Evolutionary conservation across 2,888 invertebrate genomes (phyloP).

Genomic region (Zelleria hepariella): DNA sequence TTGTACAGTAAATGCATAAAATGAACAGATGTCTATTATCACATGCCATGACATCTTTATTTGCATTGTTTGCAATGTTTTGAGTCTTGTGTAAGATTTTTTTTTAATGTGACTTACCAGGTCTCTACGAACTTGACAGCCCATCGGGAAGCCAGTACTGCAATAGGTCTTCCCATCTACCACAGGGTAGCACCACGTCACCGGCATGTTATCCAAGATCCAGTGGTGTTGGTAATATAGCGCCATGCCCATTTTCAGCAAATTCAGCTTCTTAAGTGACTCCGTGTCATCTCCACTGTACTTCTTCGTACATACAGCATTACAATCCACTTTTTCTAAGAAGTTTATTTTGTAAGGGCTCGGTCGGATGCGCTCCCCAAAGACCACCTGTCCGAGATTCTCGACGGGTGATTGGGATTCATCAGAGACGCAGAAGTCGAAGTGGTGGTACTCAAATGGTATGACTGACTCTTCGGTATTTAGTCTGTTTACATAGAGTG

Average conservation of each 20-base stretch:
- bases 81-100: too few species aligned
- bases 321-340: constrained; percentile 77
- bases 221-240: constrained; percentile 99
- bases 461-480: constrained; percentile 99
- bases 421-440: constrained; percentile 91
- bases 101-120: too few species aligned
- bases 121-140: constrained; percentile 83
- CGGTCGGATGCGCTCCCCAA: constrained; percentile 97
- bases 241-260: constrained; percentile 91
- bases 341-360: constrained; percentile 94
- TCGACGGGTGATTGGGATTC: constrained; percentile 92
- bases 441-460: constrained; percentile 98
- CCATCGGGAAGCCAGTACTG: constrained; percentile 98
- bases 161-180: constrained; percentile 85
- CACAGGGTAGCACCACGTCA: constrained; percentile 95
- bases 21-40: too few species aligned
- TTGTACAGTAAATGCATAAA: too few species aligned
- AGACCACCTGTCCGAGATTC: constrained; percentile 98
- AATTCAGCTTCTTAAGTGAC: constrained; percentile 79
- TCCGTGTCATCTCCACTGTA: constrained; percentile 79
- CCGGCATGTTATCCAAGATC: constrained; percentile 99
- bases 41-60: too few species aligned
- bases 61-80: too few species aligned
- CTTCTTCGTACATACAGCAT: constrained; percentile 73
- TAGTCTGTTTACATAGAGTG: constrained; percentile 93